A percentile compares a stretch with the other conserved stretches of the same genome.
These are phyloP conservation scores for Alexandromys fortis DNA, from an alignment of 2,113 vertebrate genomes.

Conservation along the genomic window DNA sequence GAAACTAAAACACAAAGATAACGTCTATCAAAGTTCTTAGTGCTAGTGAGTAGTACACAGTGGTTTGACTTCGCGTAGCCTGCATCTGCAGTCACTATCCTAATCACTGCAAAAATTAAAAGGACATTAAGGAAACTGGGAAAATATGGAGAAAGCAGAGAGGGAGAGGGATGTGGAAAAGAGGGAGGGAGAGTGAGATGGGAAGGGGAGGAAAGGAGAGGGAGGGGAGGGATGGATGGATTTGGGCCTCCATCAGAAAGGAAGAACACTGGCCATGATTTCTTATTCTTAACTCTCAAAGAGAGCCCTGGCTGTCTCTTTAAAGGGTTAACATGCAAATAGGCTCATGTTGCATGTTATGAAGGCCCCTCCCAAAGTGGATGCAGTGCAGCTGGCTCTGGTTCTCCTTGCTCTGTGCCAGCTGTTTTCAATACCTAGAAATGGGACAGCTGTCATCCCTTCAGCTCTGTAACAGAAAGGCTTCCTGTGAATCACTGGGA, in stretches of 20 bases:
- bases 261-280: neutral
- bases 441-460: neutral
- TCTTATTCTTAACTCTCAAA: neutral
- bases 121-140: neutral
- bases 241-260: neutral
- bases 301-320: neutral
- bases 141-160: neutral
- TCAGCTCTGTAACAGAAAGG: neutral
- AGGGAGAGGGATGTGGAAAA: neutral
- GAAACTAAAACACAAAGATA: neutral
- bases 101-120: neutral
- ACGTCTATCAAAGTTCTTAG: neutral
- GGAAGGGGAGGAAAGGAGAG: too few species aligned
- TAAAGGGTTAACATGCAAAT: conserved; percentile 22
- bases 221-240: neutral
- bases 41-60: neutral
- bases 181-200: neutral
- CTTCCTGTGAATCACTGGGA: neutral
- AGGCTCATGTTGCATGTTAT: neutral
- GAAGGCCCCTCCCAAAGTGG: neutral
- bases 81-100: neutral
- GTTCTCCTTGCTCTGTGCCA: neutral
- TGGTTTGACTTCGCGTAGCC: neutral
- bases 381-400: neutral
- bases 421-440: conserved; percentile 27